Percentiles rank a stretch among this genome's conserved stretches.
Evolutionary conservation across 2,797 vertebrate species (phyloP).

Genomic region (Fratercula arctica): DNA sequence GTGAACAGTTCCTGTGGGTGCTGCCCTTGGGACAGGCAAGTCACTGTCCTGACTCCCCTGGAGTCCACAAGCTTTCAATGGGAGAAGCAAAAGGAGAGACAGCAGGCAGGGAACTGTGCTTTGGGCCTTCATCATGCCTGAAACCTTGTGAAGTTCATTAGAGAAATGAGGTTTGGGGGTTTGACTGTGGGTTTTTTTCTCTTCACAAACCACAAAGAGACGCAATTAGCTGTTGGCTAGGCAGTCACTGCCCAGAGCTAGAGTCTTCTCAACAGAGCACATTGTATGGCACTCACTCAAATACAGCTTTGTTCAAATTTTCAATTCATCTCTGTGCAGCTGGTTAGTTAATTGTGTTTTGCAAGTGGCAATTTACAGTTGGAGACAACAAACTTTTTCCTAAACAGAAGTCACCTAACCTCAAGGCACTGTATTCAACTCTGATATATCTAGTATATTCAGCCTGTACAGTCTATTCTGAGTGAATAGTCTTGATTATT

Average conservation of each 20-base stretch:
- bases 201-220: not conserved
- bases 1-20: not conserved
- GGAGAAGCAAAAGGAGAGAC: not conserved
- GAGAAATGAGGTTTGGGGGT: not conserved
- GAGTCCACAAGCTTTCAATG: not conserved
- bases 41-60: not conserved
- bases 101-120: not conserved
- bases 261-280: not conserved
- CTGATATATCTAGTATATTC: not conserved
- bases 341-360: not conserved
- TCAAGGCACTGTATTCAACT: not conserved
- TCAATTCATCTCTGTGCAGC: not conserved
- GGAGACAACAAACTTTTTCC: slow-evolving; percentile 7
- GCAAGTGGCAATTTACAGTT: not conserved
- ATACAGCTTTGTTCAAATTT: not conserved
- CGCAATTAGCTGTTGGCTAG: not conserved
- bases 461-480: not conserved
- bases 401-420: not conserved
- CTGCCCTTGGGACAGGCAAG: not conserved
- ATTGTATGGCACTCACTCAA: not conserved
- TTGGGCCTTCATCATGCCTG: not conserved
- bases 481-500: not conserved
- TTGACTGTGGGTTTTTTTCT: not conserved
- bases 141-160: not conserved
- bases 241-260: not conserved